A percentile compares a stretch with the other conserved stretches of the same genome.
These are phyloP conservation scores for Eristalis tenax DNA, from an alignment of 2,888 invertebrate species.

Conservation along the genomic window DNA sequence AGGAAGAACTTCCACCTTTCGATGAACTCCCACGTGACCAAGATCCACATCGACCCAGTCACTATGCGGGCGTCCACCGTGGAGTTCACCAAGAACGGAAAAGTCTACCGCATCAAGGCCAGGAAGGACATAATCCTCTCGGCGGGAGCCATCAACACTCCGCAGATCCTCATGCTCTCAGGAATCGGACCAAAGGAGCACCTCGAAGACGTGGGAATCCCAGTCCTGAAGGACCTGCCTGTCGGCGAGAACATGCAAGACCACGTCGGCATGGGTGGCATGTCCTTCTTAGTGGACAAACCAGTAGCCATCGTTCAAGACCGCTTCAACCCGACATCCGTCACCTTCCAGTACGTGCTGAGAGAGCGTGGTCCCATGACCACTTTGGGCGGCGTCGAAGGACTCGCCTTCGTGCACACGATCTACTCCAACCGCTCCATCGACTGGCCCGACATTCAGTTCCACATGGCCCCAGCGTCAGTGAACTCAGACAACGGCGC, in stretches of 20 bases:
- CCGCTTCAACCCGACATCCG: slow-evolving; percentile 88
- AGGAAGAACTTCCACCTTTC: slow-evolving; percentile 91
- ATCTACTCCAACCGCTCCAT: slow-evolving; percentile 89
- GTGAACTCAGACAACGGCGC: slow-evolving; percentile 90
- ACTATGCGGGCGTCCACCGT: slow-evolving; percentile 90
- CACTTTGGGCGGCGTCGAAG: slow-evolving; percentile 92
- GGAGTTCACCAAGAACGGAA: slow-evolving; percentile 89
- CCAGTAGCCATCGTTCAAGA: slow-evolving; percentile 92
- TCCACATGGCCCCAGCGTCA: slow-evolving; percentile 95
- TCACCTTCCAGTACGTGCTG: slow-evolving; percentile 90
- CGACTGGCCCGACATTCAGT: slow-evolving; percentile 93
- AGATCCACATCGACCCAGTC: slow-evolving; percentile 87
- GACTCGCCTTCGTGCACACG: slow-evolving; percentile 92
- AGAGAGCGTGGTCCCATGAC: slow-evolving; percentile 93
- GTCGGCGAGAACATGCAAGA: slow-evolving; percentile 93
- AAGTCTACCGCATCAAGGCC: slow-evolving; percentile 87
- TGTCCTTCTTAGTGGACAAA: slow-evolving; percentile 86
- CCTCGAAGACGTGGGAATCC: slow-evolving; percentile 86
- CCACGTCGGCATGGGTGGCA: slow-evolving; percentile 92
- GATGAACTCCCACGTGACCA: slow-evolving; percentile 89
- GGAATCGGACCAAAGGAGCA: slow-evolving; percentile 90
- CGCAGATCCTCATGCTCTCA: slow-evolving; percentile 95
- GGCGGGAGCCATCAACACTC: slow-evolving; percentile 95
- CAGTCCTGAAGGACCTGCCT: slow-evolving; percentile 87
- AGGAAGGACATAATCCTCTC: slow-evolving; percentile 92